These are phyloP conservation scores for Conomelus anceps DNA, from an alignment of 2,888 invertebrate genomes.

Conservation along the genomic window DNA sequence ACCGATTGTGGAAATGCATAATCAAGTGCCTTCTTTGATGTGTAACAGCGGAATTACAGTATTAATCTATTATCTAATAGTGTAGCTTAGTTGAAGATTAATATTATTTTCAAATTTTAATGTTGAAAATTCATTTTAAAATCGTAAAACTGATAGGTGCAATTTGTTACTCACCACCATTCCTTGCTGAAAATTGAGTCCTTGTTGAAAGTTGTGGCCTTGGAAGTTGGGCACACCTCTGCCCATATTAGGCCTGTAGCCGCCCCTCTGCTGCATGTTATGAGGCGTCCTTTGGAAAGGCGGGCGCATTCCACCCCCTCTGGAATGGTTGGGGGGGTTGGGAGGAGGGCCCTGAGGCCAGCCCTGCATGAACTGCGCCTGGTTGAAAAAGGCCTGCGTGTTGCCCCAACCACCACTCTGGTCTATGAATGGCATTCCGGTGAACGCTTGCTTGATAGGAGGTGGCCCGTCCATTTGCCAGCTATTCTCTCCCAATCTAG, in stretches of 20 bases:
- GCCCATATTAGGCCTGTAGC: not conserved
- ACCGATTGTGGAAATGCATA: no score
- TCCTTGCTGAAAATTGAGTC: not conserved
- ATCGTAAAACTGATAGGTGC: no score
- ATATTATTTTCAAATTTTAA: no score
- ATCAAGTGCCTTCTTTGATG: no score
- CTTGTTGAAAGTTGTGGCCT: not conserved
- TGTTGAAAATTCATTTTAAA: no score
- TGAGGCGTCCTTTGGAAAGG: not conserved
- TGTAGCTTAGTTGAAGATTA: no score
- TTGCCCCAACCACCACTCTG: not conserved
- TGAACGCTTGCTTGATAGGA: not conserved
- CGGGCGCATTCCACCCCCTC: not conserved
- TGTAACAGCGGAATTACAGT: no score
- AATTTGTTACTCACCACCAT: not conserved
- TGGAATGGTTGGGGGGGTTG: not conserved
- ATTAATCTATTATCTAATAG: no score
- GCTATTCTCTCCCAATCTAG: not conserved
- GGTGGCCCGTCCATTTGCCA: not conserved
- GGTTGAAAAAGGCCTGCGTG: not conserved
- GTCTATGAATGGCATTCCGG: not conserved
- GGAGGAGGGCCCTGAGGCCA: not conserved
- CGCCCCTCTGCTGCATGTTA: not conserved
- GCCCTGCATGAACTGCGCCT: not conserved
- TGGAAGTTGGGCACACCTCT: not conserved